These are phyloP conservation scores for Phalangium opilio DNA, from an alignment of 2,888 invertebrate genomes.

Conservation along the genomic window DNA sequence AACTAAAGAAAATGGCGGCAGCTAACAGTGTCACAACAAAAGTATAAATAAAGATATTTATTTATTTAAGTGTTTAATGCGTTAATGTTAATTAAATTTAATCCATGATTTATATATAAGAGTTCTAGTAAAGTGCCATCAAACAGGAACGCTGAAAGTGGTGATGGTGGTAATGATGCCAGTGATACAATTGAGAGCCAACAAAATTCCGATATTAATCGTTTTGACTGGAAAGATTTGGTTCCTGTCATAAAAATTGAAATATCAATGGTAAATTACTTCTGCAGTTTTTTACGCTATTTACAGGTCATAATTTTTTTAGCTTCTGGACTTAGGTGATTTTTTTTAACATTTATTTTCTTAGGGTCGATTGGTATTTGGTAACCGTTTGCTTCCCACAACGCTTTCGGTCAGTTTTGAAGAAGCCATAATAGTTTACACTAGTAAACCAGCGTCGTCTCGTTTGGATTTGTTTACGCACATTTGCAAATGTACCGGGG, in stretches of 20 bases:
- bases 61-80: too few relatives aligned
- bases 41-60: too few relatives aligned
- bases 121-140: too few relatives aligned
- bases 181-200: conserved; percentile 7
- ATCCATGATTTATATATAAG: too few relatives aligned
- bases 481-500: conserved; percentile 81
- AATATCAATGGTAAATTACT: conserved; percentile 55
- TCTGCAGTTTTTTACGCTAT: neutral
- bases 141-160: conserved; percentile 5
- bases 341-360: conserved; percentile 14
- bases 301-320: too few relatives aligned
- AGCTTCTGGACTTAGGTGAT: too few relatives aligned
- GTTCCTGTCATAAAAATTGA: conserved; percentile 93
- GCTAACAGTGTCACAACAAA: too few relatives aligned
- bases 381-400: conserved; percentile 84
- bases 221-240: conserved; percentile 82
- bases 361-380: conserved; percentile 79
- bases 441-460: conserved; percentile 87
- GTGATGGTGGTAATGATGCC: conserved; percentile 14
- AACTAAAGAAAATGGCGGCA: conserved; percentile 38
- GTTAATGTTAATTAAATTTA: too few relatives aligned
- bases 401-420: conserved; percentile 74
- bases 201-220: conserved; percentile 28
- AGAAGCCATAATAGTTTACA: conserved; percentile 85
- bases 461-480: conserved; percentile 90